Conservation (phyloP, 1,140 invertebrate species). For the Ephestia elutella region DNA sequence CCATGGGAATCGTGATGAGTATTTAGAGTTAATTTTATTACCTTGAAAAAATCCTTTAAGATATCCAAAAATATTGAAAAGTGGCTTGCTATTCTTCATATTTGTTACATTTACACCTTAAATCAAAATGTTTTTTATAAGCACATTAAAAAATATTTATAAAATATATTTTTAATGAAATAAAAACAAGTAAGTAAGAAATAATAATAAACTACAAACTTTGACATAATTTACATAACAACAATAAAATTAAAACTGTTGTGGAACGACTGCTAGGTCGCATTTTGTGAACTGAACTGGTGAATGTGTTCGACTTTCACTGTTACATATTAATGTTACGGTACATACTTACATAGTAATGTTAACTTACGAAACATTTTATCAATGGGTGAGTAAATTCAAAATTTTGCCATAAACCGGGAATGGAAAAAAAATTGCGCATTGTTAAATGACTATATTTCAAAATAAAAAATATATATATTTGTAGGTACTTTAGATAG, state of each 20-base stretch:
- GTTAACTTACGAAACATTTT: too few relatives aligned
- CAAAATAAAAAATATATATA: too few relatives aligned
- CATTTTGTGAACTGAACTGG: constrained; percentile 26
- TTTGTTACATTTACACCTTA: constrained; percentile 10
- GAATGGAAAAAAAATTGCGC: background rate
- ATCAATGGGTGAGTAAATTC: constrained; percentile 3
- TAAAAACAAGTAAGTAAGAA: background rate
- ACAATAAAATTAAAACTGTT: background rate
- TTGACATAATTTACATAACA: background rate
- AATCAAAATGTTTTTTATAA: constrained; percentile 4
- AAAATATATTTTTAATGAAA: background rate
- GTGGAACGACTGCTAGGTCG: constrained; percentile 12
- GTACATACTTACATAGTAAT: too few relatives aligned
- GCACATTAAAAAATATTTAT: background rate
- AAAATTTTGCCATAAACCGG: constrained; percentile 7
- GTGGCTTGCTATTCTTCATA: constrained; percentile 6
- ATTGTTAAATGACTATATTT: too few relatives aligned
- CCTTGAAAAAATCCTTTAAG: constrained; percentile 23
- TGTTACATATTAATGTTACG: background rate
- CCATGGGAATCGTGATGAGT: constrained; percentile 25
- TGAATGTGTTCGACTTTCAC: background rate
- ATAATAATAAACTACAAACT: background rate
- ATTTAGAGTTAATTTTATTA: background rate
- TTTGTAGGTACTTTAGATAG: too few relatives aligned
- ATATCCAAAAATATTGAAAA: constrained; percentile 22